Evolutionary conservation across 2,888 invertebrate genomes (phyloP), one percentile per base, ranked within the genome.

Genomic region (Bhutanitis thaidina): DNA sequence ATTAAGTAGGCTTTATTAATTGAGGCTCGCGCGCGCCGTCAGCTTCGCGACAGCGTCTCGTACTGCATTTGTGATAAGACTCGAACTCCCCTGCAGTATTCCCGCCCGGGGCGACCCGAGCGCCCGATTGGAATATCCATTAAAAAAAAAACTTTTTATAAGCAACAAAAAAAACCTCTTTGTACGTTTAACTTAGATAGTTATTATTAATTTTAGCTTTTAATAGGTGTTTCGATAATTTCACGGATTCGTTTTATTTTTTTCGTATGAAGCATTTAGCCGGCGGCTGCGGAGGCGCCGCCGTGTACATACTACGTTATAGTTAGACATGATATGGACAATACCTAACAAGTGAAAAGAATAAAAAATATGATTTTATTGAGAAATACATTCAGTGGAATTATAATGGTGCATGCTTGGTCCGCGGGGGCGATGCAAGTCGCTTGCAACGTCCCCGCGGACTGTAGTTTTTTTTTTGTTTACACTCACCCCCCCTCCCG

Each of bases 271-370:
- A 34, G 34, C 85, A 81, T 85, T 83, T 83, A 70, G 62, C 59
- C 68, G 62, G 63, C 69, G 67, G 59, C 59, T 59, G 49, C 60
- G 48, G 47, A 53, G 44, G 44, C 37, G 49, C 44, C 57, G 57
- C 53, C 72, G 61, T 87, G 87, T 87, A 88, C 77, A 88, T 86
- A 86, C 74, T 77, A 80, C 77, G 73, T 76, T 74, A 80, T 85
- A 85, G 82, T 76, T 86, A 87, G 86, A 77, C 76, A 83, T 69
- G 73, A 80, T 87, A 85, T 82, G 88, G 88, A 89, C 88, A 87
- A 89, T 89, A 88, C 88, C 86, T 88, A 87, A 89, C 88, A 87
- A 87, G 88, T 88, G 86, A 77, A 84, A 77, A 77, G 43, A 34
- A 7, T 32, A 30, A 65, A 65, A 72, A 66, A 67, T 69, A 82